phyloP scores from a whole-genome alignment of 1,140 invertebrate genomes.

The Camponotus vicinus region DNA sequence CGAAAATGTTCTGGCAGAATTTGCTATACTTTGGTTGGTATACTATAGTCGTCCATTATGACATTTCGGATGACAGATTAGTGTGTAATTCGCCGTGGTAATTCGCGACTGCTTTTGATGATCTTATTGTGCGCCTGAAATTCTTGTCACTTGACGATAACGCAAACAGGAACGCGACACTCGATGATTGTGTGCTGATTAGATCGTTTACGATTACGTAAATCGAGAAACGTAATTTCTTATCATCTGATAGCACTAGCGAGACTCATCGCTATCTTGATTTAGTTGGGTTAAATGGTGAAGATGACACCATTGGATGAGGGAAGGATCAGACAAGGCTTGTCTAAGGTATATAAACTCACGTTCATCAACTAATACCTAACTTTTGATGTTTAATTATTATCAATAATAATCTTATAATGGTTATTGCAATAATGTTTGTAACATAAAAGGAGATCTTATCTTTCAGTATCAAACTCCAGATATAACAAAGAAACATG shows the following conservation, averaged over 20 bases:
- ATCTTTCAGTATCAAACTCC: constrained; percentile 90
- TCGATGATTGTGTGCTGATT: neutral
- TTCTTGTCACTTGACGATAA: neutral
- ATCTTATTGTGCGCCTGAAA: neutral
- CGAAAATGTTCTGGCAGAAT: too few relatives aligned
- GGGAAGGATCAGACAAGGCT: constrained; percentile 86
- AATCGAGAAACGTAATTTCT: neutral
- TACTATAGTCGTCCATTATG: neutral
- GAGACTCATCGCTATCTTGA: neutral
- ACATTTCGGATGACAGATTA: constrained; percentile 14
- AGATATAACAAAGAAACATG: constrained; percentile 91
- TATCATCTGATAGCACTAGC: neutral
- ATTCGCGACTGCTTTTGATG: neutral
- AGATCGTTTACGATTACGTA: neutral
- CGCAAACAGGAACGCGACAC: neutral
- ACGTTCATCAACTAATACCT: neutral
- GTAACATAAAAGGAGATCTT: neutral
- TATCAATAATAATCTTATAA: neutral
- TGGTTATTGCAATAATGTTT: neutral
- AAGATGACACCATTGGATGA: constrained; percentile 84
- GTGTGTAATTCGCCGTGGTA: neutral
- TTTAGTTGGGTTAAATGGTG: constrained; percentile 74
- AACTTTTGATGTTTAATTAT: constrained; percentile 9
- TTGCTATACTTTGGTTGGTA: too few relatives aligned
- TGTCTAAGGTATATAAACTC: constrained; percentile 84